These are phyloP conservation scores for Caenorhabditis japonica DNA, from an alignment of 2,888 invertebrate genomes.

Conservation along the genomic window DNA sequence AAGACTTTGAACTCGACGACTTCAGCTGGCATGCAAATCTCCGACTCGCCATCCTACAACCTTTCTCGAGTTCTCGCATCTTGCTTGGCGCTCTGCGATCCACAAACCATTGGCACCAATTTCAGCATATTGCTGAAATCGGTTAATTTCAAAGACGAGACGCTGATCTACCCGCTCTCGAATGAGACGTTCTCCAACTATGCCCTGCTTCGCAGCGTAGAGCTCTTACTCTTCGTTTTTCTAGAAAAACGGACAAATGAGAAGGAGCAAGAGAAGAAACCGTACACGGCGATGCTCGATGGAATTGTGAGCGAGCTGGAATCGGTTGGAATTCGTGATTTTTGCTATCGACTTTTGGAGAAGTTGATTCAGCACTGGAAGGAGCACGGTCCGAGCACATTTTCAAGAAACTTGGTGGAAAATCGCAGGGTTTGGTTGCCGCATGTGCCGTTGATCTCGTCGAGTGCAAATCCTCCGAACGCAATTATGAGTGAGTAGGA, in stretches of 20 bases:
- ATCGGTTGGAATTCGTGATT: slow-evolving; percentile 26
- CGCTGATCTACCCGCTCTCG: slow-evolving; percentile 16
- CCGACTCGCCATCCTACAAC: slow-evolving; percentile 33
- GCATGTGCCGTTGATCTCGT: slow-evolving; percentile 40
- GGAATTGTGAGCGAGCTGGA: slow-evolving; percentile 17
- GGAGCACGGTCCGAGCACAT: slow-evolving; percentile 19
- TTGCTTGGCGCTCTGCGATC: slow-evolving; percentile 20
- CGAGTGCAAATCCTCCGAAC: slow-evolving; percentile 41
- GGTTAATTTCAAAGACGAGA: slow-evolving; percentile 21
- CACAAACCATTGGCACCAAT: slow-evolving; percentile 5
- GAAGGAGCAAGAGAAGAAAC: slow-evolving; percentile 2
- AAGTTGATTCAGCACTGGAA: slow-evolving; percentile 25
- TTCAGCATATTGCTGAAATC: slow-evolving; percentile 6
- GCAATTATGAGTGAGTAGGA: slow-evolving; percentile 8
- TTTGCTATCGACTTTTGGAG: slow-evolving; percentile 20
- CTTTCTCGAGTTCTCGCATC: slow-evolving; percentile 24
- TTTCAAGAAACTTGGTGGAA: background rate
- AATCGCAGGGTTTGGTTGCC: slow-evolving; percentile 40
- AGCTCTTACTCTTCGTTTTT: slow-evolving; percentile 22
- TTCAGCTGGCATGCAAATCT: slow-evolving; percentile 6
- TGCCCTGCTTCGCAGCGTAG: slow-evolving; percentile 13
- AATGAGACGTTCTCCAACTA: slow-evolving; percentile 25
- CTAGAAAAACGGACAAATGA: slow-evolving; percentile 28
- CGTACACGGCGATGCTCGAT: slow-evolving; percentile 16
- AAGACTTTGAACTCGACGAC: background rate